These are phyloP conservation scores for Drosophila arawakana DNA, from an alignment of 1,140 invertebrate species.

Conservation along the genomic window DNA sequence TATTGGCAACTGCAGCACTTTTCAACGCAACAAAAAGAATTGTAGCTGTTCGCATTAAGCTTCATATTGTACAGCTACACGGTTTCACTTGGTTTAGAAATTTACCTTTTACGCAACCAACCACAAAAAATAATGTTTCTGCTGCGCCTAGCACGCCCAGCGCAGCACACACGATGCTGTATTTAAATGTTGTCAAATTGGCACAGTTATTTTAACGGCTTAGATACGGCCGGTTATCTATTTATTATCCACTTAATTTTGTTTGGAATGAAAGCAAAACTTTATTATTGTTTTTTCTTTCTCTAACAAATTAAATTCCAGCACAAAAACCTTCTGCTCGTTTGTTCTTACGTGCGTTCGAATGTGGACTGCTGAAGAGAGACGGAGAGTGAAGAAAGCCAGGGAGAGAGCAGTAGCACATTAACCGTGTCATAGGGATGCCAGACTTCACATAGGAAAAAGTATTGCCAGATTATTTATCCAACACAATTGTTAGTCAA, in stretches of 20 bases:
- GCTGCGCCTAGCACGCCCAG: conserved; percentile 61
- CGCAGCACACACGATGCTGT: conserved; percentile 36
- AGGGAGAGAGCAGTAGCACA: conserved; percentile 55
- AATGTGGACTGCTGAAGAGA: conserved; percentile 59
- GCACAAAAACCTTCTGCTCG: conserved; percentile 61
- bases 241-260: conserved; percentile 53
- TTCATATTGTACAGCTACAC: conserved; percentile 1
- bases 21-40: neutral
- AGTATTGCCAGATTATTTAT: neutral
- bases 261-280: conserved; percentile 73
- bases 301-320: conserved; percentile 82
- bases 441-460: conserved; percentile 9
- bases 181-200: conserved; percentile 8
- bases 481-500: too few relatives aligned
- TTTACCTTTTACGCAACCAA: conserved; percentile 78
- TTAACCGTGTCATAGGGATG: conserved; percentile 26
- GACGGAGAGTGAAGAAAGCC: conserved; percentile 61
- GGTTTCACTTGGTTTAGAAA: conserved; percentile 20
- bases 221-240: conserved; percentile 29
- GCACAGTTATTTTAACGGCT: conserved; percentile 8
- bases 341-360: conserved; percentile 59
- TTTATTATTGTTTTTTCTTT: conserved; percentile 84
- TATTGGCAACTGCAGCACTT: conserved; percentile 1
- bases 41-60: neutral
- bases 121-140: conserved; percentile 56